Conservation (phyloP, 1,140 invertebrate species). For the Trachymyrmex septentrionalis region DNA sequence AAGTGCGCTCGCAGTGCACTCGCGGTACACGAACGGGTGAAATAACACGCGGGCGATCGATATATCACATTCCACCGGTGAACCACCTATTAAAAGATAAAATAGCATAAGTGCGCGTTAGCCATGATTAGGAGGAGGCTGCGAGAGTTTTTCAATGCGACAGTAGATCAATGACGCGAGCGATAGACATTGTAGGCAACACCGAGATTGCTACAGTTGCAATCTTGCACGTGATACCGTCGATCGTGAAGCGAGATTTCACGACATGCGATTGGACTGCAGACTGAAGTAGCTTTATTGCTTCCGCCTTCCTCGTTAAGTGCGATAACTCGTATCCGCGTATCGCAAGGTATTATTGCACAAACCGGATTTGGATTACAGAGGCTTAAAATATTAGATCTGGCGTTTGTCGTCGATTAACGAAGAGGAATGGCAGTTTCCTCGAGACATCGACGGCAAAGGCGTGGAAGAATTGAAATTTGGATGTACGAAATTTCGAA, state of each 20-base stretch:
- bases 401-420: not conserved
- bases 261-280: constrained; percentile 26
- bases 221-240: not conserved
- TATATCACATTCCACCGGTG: constrained; percentile 25
- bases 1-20: too few relatives aligned
- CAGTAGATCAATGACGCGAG: constrained; percentile 24
- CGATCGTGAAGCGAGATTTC: constrained; percentile 30
- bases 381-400: not conserved
- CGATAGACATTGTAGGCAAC: not conserved
- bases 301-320: constrained; percentile 43
- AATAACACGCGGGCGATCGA: not conserved
- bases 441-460: not conserved
- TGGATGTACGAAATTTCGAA: not conserved
- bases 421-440: not conserved
- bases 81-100: constrained; percentile 19
- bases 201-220: not conserved
- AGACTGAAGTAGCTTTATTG: not conserved
- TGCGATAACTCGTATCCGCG: constrained; percentile 23
- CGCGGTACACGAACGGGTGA: not conserved
- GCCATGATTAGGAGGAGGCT: constrained; percentile 1
- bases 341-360: constrained; percentile 9
- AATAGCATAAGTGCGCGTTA: not conserved
- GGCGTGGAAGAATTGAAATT: not conserved
- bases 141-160: not conserved
- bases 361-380: constrained; percentile 3